A percentile compares a stretch with the other conserved stretches of the same genome.
These are phyloP conservation scores for Nephrotoma flavescens DNA, from an alignment of 2,888 invertebrate species.

Conservation along the genomic window DNA sequence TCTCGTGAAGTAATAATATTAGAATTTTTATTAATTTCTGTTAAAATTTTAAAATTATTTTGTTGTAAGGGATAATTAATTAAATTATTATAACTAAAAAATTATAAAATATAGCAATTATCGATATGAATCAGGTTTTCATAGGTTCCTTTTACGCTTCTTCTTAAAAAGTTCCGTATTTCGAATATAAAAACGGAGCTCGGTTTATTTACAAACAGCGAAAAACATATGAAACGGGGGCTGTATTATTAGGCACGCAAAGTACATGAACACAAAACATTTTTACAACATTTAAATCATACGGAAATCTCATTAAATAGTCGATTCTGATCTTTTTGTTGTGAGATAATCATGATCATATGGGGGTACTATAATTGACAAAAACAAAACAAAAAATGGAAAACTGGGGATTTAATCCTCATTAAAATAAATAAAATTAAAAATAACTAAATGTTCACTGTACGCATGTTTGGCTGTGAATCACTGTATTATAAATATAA, in stretches of 20 bases:
- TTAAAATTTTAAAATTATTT: too few species aligned
- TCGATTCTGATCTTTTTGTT: not conserved
- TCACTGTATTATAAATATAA: not conserved
- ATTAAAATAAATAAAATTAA: not conserved
- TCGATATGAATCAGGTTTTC: too few species aligned
- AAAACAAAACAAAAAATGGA: not conserved
- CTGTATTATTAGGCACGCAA: not conserved
- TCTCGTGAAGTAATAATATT: too few species aligned
- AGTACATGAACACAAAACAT: not conserved
- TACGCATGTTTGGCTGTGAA: not conserved
- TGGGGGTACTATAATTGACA: not conserved
- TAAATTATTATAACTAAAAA: too few species aligned
- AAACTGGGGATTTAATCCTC: not conserved
- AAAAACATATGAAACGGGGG: too few species aligned
- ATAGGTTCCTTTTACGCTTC: too few species aligned
- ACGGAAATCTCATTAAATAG: not conserved
- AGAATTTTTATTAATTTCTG: too few species aligned
- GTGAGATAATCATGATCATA: not conserved
- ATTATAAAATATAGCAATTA: too few species aligned
- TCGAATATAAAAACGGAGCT: too few species aligned
- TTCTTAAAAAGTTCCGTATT: too few species aligned
- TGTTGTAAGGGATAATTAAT: too few species aligned
- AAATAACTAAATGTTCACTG: not conserved
- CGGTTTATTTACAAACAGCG: too few species aligned
- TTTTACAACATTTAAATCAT: not conserved